Conservation (phyloP, 2,797 vertebrate genomes). For the Erithacus rubecula region DNA sequence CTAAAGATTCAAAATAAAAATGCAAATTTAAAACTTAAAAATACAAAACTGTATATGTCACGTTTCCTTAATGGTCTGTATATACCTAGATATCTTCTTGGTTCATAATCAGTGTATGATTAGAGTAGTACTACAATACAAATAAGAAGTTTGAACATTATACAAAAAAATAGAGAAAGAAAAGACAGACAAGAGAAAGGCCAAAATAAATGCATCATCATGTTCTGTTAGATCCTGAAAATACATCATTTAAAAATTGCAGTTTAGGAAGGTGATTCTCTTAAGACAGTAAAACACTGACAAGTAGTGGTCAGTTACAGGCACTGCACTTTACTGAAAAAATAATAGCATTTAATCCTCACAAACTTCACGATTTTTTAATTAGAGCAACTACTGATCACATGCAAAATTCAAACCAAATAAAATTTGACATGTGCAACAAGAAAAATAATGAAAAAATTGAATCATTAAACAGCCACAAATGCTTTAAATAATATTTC, state of each 20-base stretch:
- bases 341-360: neutral
- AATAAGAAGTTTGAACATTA: neutral
- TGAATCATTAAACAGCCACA: neutral
- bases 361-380: neutral
- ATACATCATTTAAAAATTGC: neutral
- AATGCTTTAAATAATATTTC: neutral
- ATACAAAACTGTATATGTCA: neutral
- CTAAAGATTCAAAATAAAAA: neutral
- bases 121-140: neutral
- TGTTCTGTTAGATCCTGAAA: neutral
- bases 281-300: conserved; percentile 67
- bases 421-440: neutral
- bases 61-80: neutral
- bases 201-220: neutral
- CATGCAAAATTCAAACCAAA: neutral
- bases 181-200: neutral
- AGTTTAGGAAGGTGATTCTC: neutral
- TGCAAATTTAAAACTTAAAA: neutral
- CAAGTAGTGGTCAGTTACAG: conserved; percentile 64
- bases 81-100: neutral
- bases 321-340: conserved; percentile 13
- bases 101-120: neutral
- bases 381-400: neutral
- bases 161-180: neutral
- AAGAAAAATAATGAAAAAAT: neutral